These are phyloP conservation scores for Vandiemenella viatica DNA, from an alignment of 2,888 invertebrate species.

Conservation along the genomic window DNA sequence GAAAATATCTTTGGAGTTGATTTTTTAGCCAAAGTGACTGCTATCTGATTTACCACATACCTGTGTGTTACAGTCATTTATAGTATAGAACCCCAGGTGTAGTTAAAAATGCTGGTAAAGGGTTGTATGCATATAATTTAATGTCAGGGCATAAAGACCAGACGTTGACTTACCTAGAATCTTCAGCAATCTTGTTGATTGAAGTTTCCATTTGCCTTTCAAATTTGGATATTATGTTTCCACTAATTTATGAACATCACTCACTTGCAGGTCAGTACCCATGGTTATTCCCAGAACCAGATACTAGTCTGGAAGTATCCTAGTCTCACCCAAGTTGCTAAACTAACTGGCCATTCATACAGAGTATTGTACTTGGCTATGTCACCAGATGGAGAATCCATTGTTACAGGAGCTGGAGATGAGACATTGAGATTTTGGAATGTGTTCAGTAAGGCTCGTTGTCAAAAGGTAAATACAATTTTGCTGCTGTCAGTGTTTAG, in stretches of 20 bases:
- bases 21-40: no score
- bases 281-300: slow-evolving; percentile 97
- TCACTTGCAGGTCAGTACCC: slow-evolving; percentile 53
- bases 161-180: not conserved
- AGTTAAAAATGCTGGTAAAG: no score
- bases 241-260: not conserved
- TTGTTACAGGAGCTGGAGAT: slow-evolving; percentile 97
- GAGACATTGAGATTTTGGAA: slow-evolving; percentile 98
- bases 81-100: no score
- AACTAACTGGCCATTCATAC: slow-evolving; percentile 91
- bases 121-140: no score
- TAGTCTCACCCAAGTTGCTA: slow-evolving; percentile 89
- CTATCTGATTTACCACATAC: no score
- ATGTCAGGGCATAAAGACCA: no score
- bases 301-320: slow-evolving; percentile 99
- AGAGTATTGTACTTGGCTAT: slow-evolving; percentile 89
- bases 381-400: slow-evolving; percentile 96
- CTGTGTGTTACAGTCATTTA: no score
- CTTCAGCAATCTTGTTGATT: not conserved
- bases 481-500: no score
- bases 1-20: no score
- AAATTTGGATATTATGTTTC: slow-evolving; percentile 11
- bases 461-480: slow-evolving; percentile 52
- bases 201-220: slow-evolving; percentile 1
- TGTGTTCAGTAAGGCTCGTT: slow-evolving; percentile 93